Percentiles rank a stretch among this genome's conserved stretches.
These are phyloP conservation scores for Hoplostethus mediterraneus DNA, from an alignment of 2,797 vertebrate species.

Conservation along the genomic window DNA sequence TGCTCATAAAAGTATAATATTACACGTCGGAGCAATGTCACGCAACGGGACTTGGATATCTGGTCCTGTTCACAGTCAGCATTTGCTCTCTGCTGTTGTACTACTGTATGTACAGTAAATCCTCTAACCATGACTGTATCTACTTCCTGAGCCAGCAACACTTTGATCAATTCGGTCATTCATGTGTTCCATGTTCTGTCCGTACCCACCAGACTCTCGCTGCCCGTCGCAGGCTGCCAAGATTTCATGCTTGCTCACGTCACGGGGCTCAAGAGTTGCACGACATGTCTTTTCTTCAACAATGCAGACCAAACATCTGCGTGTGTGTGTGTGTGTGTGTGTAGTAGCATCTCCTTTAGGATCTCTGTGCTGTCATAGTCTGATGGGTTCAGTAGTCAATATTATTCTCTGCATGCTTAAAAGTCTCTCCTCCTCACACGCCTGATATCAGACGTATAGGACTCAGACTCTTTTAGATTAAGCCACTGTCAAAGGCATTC, in stretches of 20 bases:
- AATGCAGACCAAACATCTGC: constrained; percentile 45
- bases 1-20: no score
- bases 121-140: not conserved
- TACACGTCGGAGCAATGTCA: no score
- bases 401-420: constrained; percentile 9
- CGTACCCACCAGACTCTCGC: constrained; percentile 25
- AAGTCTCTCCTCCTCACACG: constrained; percentile 3
- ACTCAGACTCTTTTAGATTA: constrained; percentile 15
- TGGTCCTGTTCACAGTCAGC: no score
- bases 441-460: constrained; percentile 7
- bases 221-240: constrained; percentile 31
- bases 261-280: constrained; percentile 44
- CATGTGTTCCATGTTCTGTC: constrained; percentile 16
- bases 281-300: constrained; percentile 40
- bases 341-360: not conserved
- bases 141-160: not conserved
- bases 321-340: constrained; percentile 31
- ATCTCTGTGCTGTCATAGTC: constrained; percentile 6
- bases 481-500: not conserved
- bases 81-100: no score
- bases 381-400: constrained; percentile 19
- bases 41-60: no score
- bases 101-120: not conserved
- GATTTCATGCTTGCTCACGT: constrained; percentile 54
- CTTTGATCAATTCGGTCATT: constrained; percentile 25